A percentile compares a stretch with the other conserved stretches of the same genome.
These are phyloP conservation scores for Trialeurodes vaporariorum DNA, from an alignment of 1,140 invertebrate genomes.

Conservation along the genomic window DNA sequence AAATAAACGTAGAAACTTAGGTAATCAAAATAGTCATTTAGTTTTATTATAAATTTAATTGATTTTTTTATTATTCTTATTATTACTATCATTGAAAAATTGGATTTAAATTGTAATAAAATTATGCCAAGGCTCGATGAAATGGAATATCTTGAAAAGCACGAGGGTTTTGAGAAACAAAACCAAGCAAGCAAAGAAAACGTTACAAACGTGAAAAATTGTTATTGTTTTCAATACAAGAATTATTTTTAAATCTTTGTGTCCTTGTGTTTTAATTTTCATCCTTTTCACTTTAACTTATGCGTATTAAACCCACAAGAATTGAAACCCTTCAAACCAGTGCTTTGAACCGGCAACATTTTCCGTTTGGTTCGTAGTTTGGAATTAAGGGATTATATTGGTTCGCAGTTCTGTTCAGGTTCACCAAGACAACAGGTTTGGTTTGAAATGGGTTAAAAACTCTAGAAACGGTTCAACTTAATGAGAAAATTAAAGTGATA, in stretches of 20 bases:
- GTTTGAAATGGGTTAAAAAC: too few species aligned
- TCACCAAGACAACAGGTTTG: too few species aligned
- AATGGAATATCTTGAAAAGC: neutral
- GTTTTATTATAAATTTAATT: neutral
- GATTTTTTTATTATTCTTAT: neutral
- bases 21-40: neutral
- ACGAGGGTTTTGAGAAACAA: neutral
- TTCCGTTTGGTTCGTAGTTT: too few species aligned
- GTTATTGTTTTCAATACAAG: conserved; percentile 1
- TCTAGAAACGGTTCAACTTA: too few species aligned
- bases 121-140: neutral
- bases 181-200: neutral
- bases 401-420: too few species aligned
- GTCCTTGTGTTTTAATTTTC: too few species aligned
- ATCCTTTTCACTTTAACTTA: too few species aligned
- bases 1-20: conserved; percentile 1
- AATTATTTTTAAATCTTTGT: conserved; percentile 1
- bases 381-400: too few species aligned
- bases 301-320: too few species aligned
- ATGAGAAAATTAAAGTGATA: too few species aligned
- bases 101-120: neutral
- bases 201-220: neutral
- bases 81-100: neutral
- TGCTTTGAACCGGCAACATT: too few species aligned
- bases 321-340: too few species aligned